phyloP scores from a whole-genome alignment of 2,888 invertebrate species.

The Scaptomyza flava region DNA sequence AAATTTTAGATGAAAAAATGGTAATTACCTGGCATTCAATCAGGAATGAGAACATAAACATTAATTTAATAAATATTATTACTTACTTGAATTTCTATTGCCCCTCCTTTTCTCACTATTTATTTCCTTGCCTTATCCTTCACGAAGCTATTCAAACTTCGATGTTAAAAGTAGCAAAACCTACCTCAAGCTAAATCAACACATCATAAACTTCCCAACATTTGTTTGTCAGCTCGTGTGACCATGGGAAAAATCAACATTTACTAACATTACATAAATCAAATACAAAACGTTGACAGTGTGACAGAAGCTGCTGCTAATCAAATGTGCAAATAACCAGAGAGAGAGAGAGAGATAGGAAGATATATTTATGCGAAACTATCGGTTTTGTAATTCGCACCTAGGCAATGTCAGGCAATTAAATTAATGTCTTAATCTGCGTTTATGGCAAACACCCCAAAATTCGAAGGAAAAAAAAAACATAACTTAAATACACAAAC shows the following conservation, averaged over 20 bases:
- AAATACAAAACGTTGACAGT: conserved; percentile 39
- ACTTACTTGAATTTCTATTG: no score
- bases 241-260: conserved; percentile 71
- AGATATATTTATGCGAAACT: conserved; percentile 22
- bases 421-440: conserved; percentile 81
- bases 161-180: background rate
- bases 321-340: conserved; percentile 67
- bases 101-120: background rate
- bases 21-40: no score
- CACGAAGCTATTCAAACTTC: conserved; percentile 1
- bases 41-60: no score
- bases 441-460: conserved; percentile 78
- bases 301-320: conserved; percentile 49
- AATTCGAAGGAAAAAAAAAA: conserved; percentile 17
- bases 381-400: conserved; percentile 44
- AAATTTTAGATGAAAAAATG: no score
- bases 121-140: background rate
- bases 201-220: conserved; percentile 3
- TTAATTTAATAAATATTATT: no score
- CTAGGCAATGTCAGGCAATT: conserved; percentile 69
- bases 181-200: conserved; percentile 8
- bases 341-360: background rate
- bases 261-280: conserved; percentile 63
- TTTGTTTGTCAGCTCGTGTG: conserved; percentile 15
- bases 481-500: background rate